Evolutionary conservation across 2,888 invertebrate species (phyloP), one percentile per base, ranked within the genome.

Genomic region (Trissolcus brochymenae): DNA sequence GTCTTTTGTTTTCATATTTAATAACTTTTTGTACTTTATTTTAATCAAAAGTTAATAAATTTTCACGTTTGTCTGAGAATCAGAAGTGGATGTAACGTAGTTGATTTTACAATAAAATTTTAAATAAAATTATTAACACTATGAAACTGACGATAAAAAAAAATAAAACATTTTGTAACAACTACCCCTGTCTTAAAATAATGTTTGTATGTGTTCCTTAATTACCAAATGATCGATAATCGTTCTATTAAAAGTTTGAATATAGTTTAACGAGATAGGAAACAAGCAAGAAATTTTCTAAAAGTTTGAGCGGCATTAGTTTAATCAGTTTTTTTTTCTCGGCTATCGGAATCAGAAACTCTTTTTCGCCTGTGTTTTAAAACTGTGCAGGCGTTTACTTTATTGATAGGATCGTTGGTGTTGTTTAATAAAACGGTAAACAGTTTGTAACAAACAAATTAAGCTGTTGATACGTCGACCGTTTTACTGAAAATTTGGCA

Each of bases 181-280:
- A 29, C 21, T 55, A 43, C 14, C 16, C 29, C 53, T 11, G 14
- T 29, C 35, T 56, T 2, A 21, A 35, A 35, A 54, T 62, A 54
- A 74, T 67, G 53, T 65, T 61, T 51, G 65, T 65, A 51, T 66
- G 60, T 57, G 71, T 64, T 43, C 67, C 56, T 77, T 64, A 77
- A 72, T 77, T 67, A 68, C 53, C 17, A 29, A 29, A 21, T 70
- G 53, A 73, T 77, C 77, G 62, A 77, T 77, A 77, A 68, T 68
- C 65, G 56, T 56, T 65, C 65, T 74, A 78, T 78, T 66, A 78
- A 78, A 78, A 78, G 78, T 78, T 78, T 41, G 61, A 78, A 61
- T 74, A 62, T 62, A 78, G 78, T 78, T 78, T 67, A 78, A 78
- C 73, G 70, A 78, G 73, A 70, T 70, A 46, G 60, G 61, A 61